Evolutionary conservation across 2,888 invertebrate genomes (phyloP).

Genomic region (Carcina quercana): DNA sequence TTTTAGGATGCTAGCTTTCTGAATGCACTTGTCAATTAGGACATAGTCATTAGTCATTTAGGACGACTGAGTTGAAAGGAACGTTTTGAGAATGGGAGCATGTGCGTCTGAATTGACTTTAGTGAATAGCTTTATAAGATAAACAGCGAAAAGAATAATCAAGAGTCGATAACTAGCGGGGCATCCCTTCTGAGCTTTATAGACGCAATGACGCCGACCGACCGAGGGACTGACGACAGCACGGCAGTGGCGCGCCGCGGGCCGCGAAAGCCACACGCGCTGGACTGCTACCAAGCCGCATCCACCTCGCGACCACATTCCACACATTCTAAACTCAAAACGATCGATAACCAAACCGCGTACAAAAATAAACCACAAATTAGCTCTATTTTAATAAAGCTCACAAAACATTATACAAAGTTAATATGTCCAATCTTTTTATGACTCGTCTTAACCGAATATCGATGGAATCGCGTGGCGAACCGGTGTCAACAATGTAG

Average conservation of each 20-base stretch:
- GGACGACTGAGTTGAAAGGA: too few species aligned
- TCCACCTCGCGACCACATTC: conserved; percentile 20
- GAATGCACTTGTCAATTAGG: too few species aligned
- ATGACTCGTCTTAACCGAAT: conserved; percentile 33
- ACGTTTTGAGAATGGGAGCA: too few species aligned
- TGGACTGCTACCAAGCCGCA: conserved; percentile 14
- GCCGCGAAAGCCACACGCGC: conserved; percentile 35
- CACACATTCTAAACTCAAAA: conserved; percentile 19
- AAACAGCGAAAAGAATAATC: conserved; percentile 10
- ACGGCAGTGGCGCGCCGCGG: conserved; percentile 46
- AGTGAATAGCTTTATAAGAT: not conserved
- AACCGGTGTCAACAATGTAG: conserved; percentile 69
- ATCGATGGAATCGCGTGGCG: conserved; percentile 39
- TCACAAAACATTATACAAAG: conserved; percentile 14
- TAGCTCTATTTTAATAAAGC: conserved; percentile 15
- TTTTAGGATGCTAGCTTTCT: too few species aligned
- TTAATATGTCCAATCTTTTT: conserved; percentile 27
- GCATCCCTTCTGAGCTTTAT: conserved; percentile 37
- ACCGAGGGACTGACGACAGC: too few species aligned
- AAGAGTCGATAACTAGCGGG: conserved; percentile 19
- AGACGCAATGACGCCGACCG: conserved; percentile 68
- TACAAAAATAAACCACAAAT: conserved; percentile 16
- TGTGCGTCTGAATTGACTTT: too few species aligned
- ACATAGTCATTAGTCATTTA: too few species aligned
- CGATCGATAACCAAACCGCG: conserved; percentile 39